Base-by-base conservation (phyloP, 2,888 invertebrate genomes). In the Nemotelus nigrinus region DNA sequence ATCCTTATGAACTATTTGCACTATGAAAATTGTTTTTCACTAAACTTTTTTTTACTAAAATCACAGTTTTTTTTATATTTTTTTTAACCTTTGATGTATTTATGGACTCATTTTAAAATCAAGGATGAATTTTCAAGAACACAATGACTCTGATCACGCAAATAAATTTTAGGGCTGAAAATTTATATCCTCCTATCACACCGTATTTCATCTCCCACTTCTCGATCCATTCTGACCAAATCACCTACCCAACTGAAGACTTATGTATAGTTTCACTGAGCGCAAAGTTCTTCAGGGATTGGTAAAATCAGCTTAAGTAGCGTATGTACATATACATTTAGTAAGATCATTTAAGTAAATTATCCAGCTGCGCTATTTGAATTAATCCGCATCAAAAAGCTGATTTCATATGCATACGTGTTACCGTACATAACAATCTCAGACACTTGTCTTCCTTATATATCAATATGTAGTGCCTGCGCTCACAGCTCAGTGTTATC, bases 261-360 rank as follows among this genome's bases (percentile, higher is more conserved):
- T 74, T 74, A 74, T 60, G 25, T 25, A 25, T 25, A 25, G 1
- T 41, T 41, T 71, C 43, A 5, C 48, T 25, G 58, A 63, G 53
- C 48, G 43, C 8, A 47, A 50, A 48, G 48, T 70, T 70, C 5
- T 39, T 41, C 70, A 47, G 41, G 44, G 53, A 44, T 41, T 70
- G 57, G 74, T 44, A 41, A 60, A 60, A 74, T 74, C 50, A 74
- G n/a, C 60, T 74, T 74, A 74, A 74, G 63, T 74, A 60, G 43
- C 63, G 25, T 25, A 25, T 25, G 25, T 25, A 25, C 25, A 25
- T 25, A 25, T 25, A 50, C 50, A 25, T 63, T 63, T 47, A 47
- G 63, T 63, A 74, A 74, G 63, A 74, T 74, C 74, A 63, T 63
- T 74, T 74, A 41, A 74, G 60, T 63, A 39, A 48, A 48, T 63